A percentile compares a stretch with the other conserved stretches of the same genome.
Conservation (phyloP, 2,113 vertebrate genomes). For the Furnarius figulus region DNA sequence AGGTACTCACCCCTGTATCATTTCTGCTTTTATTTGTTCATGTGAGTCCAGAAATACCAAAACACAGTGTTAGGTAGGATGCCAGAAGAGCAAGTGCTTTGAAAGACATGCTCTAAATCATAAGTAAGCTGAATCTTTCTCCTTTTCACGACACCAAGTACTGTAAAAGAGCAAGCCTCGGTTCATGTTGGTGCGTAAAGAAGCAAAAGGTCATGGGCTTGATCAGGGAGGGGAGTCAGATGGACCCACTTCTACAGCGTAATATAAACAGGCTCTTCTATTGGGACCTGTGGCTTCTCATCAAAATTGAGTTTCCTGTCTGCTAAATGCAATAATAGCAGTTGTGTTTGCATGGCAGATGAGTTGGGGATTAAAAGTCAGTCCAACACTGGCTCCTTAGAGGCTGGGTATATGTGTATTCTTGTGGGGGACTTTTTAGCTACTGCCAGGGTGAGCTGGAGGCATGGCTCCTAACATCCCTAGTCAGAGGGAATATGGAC, state of each 20-base stretch:
- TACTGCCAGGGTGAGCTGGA: not conserved
- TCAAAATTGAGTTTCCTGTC: not conserved
- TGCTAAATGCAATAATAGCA: not conserved
- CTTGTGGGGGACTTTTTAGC: not conserved
- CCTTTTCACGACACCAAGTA: not conserved
- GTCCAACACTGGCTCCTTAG: not conserved
- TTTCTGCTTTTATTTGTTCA: not conserved
- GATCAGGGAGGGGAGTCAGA: not conserved
- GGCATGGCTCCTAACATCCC: not conserved
- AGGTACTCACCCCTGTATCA: accelerated
- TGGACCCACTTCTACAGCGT: not conserved
- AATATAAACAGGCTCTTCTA: not conserved
- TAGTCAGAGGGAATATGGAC: not conserved
- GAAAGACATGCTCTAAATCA: not conserved
- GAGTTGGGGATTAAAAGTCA: not conserved
- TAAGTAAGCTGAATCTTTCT: not conserved
- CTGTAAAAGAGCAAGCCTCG: not conserved
- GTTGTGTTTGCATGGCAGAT: not conserved
- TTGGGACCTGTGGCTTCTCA: not conserved
- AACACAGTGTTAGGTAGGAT: not conserved
- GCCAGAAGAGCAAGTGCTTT: not conserved
- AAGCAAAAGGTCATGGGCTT: not conserved
- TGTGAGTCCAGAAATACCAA: not conserved
- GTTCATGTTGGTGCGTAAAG: not conserved
- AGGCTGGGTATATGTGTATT: not conserved